Percentiles rank a stretch among this genome's conserved stretches.
Evolutionary conservation across 2,888 invertebrate genomes (phyloP).

Genomic region (Gonocerus acuteangulatus): DNA sequence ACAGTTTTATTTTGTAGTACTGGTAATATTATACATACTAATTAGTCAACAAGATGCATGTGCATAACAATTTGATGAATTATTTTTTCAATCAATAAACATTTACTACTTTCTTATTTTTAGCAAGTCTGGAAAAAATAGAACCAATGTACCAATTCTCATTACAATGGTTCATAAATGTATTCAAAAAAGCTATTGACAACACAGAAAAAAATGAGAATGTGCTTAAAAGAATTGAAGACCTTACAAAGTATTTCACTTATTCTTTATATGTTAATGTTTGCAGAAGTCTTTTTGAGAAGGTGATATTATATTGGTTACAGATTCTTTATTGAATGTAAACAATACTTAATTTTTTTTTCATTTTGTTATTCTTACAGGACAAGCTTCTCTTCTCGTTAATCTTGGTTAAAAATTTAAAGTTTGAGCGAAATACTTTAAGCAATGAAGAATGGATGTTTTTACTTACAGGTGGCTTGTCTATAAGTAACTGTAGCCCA

Average conservation of each 20-base stretch:
- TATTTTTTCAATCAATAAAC: background rate
- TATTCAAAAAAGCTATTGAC: constrained; percentile 78
- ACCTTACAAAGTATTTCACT: constrained; percentile 74
- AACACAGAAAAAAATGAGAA: constrained; percentile 78
- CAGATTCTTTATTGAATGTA: background rate
- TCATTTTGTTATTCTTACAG: constrained; percentile 48
- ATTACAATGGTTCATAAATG: constrained; percentile 83
- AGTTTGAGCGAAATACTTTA: constrained; percentile 53
- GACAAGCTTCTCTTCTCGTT: constrained; percentile 86
- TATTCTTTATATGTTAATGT: constrained; percentile 84
- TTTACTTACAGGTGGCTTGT: constrained; percentile 76
- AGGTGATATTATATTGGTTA: constrained; percentile 49
- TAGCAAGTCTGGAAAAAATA: constrained; percentile 77
- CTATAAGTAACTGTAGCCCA: constrained; percentile 63
- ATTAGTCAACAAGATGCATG: constrained; percentile 47
- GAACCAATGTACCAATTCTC: constrained; percentile 98
- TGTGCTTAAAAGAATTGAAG: constrained; percentile 61
- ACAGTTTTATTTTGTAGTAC: constrained; percentile 86
- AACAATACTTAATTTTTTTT: background rate
- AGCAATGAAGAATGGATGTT: constrained; percentile 71
- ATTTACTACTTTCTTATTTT: constrained; percentile 36
- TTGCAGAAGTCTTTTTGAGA: constrained; percentile 87
- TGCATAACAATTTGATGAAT: background rate
- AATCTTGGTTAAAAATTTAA: constrained; percentile 62
- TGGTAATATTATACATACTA: too few relatives aligned